Percentiles rank a stretch among this genome's conserved stretches.
Evolutionary conservation across 2,888 invertebrate genomes (phyloP).

Genomic region (Lymantria monacha): DNA sequence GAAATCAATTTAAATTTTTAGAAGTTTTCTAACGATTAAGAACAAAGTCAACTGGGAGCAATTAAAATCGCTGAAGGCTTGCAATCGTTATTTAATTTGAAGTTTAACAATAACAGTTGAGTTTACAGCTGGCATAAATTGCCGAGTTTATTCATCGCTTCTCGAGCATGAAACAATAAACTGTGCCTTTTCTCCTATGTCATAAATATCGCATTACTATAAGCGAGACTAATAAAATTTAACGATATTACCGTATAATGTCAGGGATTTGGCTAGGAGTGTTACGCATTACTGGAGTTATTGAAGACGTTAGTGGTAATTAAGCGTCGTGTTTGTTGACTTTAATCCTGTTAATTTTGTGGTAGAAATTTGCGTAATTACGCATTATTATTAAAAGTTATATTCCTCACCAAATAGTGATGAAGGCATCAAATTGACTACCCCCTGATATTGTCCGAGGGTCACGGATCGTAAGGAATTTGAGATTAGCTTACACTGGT

Average conservation of each 20-base stretch:
- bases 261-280: slow-evolving; percentile 37
- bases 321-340: slow-evolving; percentile 2
- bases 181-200: slow-evolving; percentile 55
- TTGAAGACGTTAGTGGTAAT: slow-evolving; percentile 9
- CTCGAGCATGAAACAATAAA: slow-evolving; percentile 72
- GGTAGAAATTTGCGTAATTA: too few species aligned
- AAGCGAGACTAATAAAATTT: slow-evolving; percentile 69
- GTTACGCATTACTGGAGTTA: slow-evolving; percentile 14
- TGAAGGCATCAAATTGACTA: too few species aligned
- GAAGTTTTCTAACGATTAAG: not conserved
- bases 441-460: too few species aligned
- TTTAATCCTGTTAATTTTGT: slow-evolving; percentile 1
- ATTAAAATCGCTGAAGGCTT: not conserved
- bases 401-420: too few species aligned
- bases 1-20: too few species aligned
- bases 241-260: slow-evolving; percentile 56
- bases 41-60: not conserved
- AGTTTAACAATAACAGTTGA: slow-evolving; percentile 32
- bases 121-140: slow-evolving; percentile 65
- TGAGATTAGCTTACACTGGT: too few species aligned
- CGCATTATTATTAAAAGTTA: too few species aligned
- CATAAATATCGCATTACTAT: slow-evolving; percentile 74
- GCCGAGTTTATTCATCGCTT: slow-evolving; percentile 64
- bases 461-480: too few species aligned
- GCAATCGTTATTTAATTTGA: not conserved